Evolutionary conservation across 1,140 invertebrate genomes (phyloP), one percentile per base, ranked within the genome.

Genomic region (Diachasma alloeum): DNA sequence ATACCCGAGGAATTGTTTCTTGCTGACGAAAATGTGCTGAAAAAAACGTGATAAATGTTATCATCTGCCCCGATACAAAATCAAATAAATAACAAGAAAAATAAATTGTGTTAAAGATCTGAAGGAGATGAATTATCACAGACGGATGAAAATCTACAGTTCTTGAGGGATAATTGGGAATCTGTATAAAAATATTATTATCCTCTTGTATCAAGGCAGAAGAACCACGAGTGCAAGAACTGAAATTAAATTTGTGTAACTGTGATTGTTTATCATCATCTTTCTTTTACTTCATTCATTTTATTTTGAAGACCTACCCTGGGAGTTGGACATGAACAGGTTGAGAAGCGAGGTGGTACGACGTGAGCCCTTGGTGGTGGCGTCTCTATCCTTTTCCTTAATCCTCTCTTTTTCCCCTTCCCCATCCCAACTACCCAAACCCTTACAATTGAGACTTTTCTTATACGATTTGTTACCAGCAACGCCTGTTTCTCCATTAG

Each of bases 281-380:
- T 56, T 15, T 77, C 44, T 69, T 31, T 76, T 24, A n/a, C n/a
- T 17, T 22, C 11, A 44, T 77, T 76, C 79, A 80, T 78, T n/a
- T 80, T 81, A 76, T 78, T 79, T n/a, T 56, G 77, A 22, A 72
- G 77, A 90, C 88, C 87, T 96, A 94, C 95, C 96, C 93, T 96
- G 95, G 91, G 95, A 96, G 91, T 96, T 96, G 91, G 95, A 95
- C 92, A 96, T 96, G 92, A 97, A 97, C 91, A 97, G 93, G 93
- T 97, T 97, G 90, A 97, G 93, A 87, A 97, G 93, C 89, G 96
- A 97, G 89, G 96, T 97, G 90, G 96, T 96, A 91, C 96, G 94
- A 90, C 95, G 94, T 89, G 95, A 96, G 90, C 94, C 92, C 93
- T 96, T 96, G 91, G 90, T 91, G 75, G 90, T 84, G 84, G 81